phyloP scores from a whole-genome alignment of 1,140 invertebrate species.

The Drosophila kikkawai region DNA sequence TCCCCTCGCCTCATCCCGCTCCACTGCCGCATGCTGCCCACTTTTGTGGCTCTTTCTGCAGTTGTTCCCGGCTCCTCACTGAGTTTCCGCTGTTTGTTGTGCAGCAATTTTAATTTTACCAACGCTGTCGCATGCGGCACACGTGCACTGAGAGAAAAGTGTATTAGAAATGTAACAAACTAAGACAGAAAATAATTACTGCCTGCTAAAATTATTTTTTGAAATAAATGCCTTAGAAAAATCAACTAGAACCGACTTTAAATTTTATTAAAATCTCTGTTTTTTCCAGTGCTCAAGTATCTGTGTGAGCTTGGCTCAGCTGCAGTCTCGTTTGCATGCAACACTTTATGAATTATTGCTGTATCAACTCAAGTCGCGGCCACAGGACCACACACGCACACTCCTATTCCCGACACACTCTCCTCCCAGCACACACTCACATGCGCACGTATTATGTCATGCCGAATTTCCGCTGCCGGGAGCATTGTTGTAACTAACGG shows the following conservation, averaged over 20 bases:
- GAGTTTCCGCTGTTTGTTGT: conserved; percentile 83
- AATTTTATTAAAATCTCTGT: neutral
- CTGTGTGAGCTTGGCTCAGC: conserved; percentile 63
- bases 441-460: conserved; percentile 81
- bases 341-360: conserved; percentile 85
- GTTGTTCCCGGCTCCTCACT: conserved; percentile 66
- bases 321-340: conserved; percentile 83
- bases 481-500: conserved; percentile 80
- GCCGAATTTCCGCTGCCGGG: conserved; percentile 80
- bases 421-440: conserved; percentile 37
- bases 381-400: conserved; percentile 38
- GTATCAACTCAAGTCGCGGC: conserved; percentile 83
- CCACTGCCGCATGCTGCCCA: conserved; percentile 4
- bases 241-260: too few relatives aligned
- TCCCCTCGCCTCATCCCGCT: neutral
- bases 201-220: too few relatives aligned
- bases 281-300: conserved; percentile 10
- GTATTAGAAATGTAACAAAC: too few relatives aligned
- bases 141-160: conserved; percentile 2
- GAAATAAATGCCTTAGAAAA: too few relatives aligned
- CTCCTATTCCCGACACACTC: conserved; percentile 35
- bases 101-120: conserved; percentile 82
- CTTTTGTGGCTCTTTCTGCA: conserved; percentile 18
- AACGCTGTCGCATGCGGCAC: conserved; percentile 75
- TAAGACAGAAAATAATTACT: neutral